Percentiles rank a stretch among this genome's conserved stretches.
phyloP scores from a whole-genome alignment of 2,888 invertebrate species.

The Psylliodes chrysocephalus region DNA sequence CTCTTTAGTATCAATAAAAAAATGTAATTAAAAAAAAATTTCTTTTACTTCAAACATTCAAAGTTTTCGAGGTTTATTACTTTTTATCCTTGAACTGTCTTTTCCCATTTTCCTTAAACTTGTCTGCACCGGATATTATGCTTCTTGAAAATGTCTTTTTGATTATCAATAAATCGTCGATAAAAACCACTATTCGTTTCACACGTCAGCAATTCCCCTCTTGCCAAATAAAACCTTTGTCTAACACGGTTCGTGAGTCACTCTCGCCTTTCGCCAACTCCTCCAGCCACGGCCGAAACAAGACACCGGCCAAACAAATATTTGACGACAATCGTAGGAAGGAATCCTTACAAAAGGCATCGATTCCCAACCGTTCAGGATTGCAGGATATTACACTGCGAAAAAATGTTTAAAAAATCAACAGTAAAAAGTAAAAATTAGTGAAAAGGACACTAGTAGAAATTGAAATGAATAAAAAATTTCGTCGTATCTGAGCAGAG shows the following conservation, averaged over 20 bases:
- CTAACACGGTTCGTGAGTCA: constrained; percentile 30
- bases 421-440: too few relatives aligned
- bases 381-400: background rate
- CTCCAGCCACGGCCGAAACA: constrained; percentile 18
- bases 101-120: too few relatives aligned
- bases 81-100: too few relatives aligned
- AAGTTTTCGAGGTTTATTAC: too few relatives aligned
- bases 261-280: constrained; percentile 26
- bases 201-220: constrained; percentile 9
- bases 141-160: background rate
- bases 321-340: constrained; percentile 44
- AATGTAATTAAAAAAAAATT: too few relatives aligned
- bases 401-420: too few relatives aligned
- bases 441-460: too few relatives aligned
- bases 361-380: constrained; percentile 4
- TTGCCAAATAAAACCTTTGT: constrained; percentile 18
- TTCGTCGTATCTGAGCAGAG: too few relatives aligned
- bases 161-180: constrained; percentile 7
- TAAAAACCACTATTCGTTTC: constrained; percentile 5
- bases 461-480: too few relatives aligned
- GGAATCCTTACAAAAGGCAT: constrained; percentile 38
- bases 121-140: too few relatives aligned
- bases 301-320: constrained; percentile 43
- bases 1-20: too few relatives aligned
- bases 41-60: too few relatives aligned